Evolutionary conservation across 2,888 invertebrate genomes (phyloP).

Genomic region (Papilio protenor): DNA sequence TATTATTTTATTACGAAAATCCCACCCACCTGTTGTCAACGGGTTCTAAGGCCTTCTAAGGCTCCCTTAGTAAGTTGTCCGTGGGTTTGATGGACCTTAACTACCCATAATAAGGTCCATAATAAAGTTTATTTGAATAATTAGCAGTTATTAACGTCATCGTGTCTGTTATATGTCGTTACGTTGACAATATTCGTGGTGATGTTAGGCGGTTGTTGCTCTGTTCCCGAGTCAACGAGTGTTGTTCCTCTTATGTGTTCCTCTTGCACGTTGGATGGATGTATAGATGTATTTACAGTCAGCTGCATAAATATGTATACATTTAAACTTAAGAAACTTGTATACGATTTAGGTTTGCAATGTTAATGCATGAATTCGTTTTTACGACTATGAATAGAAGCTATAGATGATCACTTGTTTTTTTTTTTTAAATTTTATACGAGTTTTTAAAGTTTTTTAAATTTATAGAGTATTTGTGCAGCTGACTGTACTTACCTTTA

Average conservation of each 20-base stretch:
- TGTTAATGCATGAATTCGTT: too few relatives aligned
- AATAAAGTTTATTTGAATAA: constrained; percentile 1
- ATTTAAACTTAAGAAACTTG: too few relatives aligned
- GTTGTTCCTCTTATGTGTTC: constrained; percentile 64
- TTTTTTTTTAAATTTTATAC: too few relatives aligned
- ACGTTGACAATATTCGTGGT: constrained; percentile 75
- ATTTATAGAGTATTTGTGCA: too few relatives aligned
- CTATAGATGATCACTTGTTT: too few relatives aligned
- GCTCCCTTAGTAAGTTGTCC: background rate
- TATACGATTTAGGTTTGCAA: too few relatives aligned
- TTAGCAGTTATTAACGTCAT: constrained; percentile 41
- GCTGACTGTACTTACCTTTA: background rate
- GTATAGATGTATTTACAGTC: constrained; percentile 49
- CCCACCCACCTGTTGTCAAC: background rate
- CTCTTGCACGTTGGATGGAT: constrained; percentile 57
- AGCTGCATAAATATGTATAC: too few relatives aligned
- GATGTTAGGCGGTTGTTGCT: constrained; percentile 70
- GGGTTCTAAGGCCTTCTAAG: background rate
- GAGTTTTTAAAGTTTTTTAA: too few relatives aligned
- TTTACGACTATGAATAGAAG: too few relatives aligned
- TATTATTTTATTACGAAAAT: too few relatives aligned
- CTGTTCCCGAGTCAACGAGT: constrained; percentile 70
- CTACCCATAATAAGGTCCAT: background rate
- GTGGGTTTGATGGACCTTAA: background rate
- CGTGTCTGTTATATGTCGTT: constrained; percentile 57